Evolutionary conservation across 2,797 vertebrate genomes (phyloP).

Genomic region (Selene dorsalis): DNA sequence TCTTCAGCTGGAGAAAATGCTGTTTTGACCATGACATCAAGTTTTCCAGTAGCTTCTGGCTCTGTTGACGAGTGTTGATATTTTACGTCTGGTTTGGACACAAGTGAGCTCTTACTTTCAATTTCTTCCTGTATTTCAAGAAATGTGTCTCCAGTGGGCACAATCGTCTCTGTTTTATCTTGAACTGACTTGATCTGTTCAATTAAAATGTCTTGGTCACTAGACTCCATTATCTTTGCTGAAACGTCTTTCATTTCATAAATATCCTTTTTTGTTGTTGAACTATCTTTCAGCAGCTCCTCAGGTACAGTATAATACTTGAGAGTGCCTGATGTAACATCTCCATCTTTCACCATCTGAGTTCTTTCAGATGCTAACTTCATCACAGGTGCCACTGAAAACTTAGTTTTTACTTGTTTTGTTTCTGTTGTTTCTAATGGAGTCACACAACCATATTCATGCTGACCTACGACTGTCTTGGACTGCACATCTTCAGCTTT

Average conservation of each 20-base stretch:
- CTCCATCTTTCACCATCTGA: conserved; percentile 19
- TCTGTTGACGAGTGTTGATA: not conserved
- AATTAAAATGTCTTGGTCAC: not conserved
- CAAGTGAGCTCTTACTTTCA: not conserved
- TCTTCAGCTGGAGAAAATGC: not conserved
- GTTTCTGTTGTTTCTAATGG: conserved; percentile 16
- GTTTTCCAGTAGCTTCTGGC: not conserved
- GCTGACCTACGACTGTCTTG: conserved; percentile 14
- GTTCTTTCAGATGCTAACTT: conserved; percentile 31
- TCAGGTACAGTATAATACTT: not conserved
- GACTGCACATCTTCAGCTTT: conserved; percentile 10
- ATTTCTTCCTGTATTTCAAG: not conserved
- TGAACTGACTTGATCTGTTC: conserved; percentile 12
- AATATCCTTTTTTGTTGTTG: not conserved
- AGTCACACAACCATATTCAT: conserved; percentile 28
- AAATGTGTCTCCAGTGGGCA: not conserved
- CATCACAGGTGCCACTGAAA: conserved; percentile 44
- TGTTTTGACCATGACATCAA: not conserved
- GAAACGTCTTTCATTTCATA: not conserved
- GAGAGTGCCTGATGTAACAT: not conserved
- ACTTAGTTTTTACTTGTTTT: conserved; percentile 11
- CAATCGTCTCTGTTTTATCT: conserved; percentile 4
- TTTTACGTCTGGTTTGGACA: not conserved
- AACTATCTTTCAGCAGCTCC: not conserved
- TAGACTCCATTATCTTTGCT: not conserved